These are phyloP conservation scores for Margaritifera margaritifera DNA, from an alignment of 2,888 invertebrate species.

Conservation along the genomic window DNA sequence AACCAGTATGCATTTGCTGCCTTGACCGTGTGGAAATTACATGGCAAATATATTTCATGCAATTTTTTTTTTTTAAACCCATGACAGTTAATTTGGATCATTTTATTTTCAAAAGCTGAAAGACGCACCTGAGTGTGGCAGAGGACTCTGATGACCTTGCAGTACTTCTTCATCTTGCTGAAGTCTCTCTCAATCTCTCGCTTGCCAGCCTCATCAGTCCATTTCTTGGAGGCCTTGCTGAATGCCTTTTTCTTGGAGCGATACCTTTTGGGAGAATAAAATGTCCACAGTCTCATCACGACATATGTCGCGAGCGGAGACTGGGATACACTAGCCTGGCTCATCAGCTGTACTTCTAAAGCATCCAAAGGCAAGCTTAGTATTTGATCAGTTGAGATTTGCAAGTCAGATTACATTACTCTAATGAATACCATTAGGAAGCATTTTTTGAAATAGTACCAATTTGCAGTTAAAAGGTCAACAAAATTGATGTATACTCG, in stretches of 20 bases:
- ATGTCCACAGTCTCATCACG: slow-evolving; percentile 45
- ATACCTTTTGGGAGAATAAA: slow-evolving; percentile 82
- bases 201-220: slow-evolving; percentile 97
- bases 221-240: slow-evolving; percentile 97
- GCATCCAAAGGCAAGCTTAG: too few species aligned
- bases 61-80: not conserved
- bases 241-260: slow-evolving; percentile 99
- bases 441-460: too few species aligned
- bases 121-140: slow-evolving; percentile 93
- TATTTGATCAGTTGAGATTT: too few species aligned
- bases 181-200: slow-evolving; percentile 98
- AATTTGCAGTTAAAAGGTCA: too few species aligned
- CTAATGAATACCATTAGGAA: too few species aligned
- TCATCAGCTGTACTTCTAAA: too few species aligned
- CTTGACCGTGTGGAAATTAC: too few species aligned
- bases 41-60: not conserved
- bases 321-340: slow-evolving; percentile 1
- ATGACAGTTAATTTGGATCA: not conserved
- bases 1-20: too few species aligned
- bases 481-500: too few species aligned
- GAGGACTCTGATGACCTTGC: slow-evolving; percentile 95
- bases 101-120: not conserved
- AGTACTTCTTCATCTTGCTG: slow-evolving; percentile 98
- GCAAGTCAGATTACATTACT: too few species aligned
- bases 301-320: slow-evolving; percentile 28